Evolutionary conservation across 2,797 vertebrate genomes (phyloP), one percentile per base, ranked within the genome.

Genomic region (Numenius phaeopus): DNA sequence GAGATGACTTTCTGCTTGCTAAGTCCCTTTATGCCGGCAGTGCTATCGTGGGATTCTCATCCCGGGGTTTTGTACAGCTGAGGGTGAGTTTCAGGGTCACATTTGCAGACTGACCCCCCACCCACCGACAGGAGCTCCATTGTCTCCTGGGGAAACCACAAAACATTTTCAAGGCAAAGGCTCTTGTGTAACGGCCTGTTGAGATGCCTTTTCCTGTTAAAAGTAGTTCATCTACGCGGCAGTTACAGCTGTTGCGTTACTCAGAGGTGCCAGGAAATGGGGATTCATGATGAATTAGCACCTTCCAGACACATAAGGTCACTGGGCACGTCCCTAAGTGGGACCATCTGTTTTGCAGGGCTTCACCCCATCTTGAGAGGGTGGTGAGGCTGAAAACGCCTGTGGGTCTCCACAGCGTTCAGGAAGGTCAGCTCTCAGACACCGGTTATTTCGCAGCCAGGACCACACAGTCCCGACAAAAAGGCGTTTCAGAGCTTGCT

Each of bases 1-100:
- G 32, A 24, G 1, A 3, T 30, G 57, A 9, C 32, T 52, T 70
- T 30, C 57, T 1, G 0, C 57, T 50, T 55, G 29, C 57, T 9
- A 7, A 62, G 9, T 18, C 50, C 46, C 73, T 29, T n/a, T 7
- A 9, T 13, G 1, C 27, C 44, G 44, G 37, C 50, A 10, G 37
- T 7, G 26, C 58, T 23, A 27, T 3, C 3, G 4, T 0, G 1
- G 58, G 50, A 24, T 46, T 52, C 13, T 27, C 29, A 16, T 10
- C 1, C 20, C 24, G 1, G n/a, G n/a, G 39, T n/a, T 39, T 34
- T 46, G 66, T 10, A 19, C 12, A 29, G 71, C 72, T 32, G 20
- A n/a, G 39, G 66, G 39, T 17, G 18, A 13, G 6, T 32, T 64
- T 26, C 30, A 32, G 30, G 64, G 64, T 37, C 21, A 4, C 26